phyloP scores from a whole-genome alignment of 2,797 vertebrate genomes.

The Sebastes steindachneri region DNA sequence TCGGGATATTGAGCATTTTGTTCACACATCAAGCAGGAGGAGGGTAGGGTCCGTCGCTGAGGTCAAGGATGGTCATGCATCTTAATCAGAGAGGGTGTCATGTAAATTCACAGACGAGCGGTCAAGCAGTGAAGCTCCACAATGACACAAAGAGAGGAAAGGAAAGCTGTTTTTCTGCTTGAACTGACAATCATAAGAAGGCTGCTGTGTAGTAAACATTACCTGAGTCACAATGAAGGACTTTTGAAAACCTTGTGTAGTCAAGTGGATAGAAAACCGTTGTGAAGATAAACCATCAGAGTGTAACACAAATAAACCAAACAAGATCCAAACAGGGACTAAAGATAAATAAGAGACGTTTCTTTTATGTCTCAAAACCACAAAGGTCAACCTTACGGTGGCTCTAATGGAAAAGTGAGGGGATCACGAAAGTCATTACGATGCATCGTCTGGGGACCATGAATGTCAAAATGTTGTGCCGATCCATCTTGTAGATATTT shows the following conservation, averaged over 20 bases:
- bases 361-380: neutral
- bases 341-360: neutral
- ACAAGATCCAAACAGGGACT: neutral
- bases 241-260: neutral
- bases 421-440: too few relatives aligned
- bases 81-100: neutral
- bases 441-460: too few relatives aligned
- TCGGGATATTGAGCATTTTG: neutral
- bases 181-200: neutral
- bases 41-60: neutral
- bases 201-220: neutral
- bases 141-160: neutral
- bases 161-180: neutral
- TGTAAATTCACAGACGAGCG: neutral
- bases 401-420: neutral
- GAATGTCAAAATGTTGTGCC: too few relatives aligned
- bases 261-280: neutral
- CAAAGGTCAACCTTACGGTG: neutral
- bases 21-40: neutral
- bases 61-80: slow-evolving; percentile 27
- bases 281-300: neutral
- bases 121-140: neutral
- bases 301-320: neutral
- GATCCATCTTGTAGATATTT: neutral
- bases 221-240: neutral